phyloP scores from a whole-genome alignment of 2,797 vertebrate genomes.

The Nyctalus aviator region DNA sequence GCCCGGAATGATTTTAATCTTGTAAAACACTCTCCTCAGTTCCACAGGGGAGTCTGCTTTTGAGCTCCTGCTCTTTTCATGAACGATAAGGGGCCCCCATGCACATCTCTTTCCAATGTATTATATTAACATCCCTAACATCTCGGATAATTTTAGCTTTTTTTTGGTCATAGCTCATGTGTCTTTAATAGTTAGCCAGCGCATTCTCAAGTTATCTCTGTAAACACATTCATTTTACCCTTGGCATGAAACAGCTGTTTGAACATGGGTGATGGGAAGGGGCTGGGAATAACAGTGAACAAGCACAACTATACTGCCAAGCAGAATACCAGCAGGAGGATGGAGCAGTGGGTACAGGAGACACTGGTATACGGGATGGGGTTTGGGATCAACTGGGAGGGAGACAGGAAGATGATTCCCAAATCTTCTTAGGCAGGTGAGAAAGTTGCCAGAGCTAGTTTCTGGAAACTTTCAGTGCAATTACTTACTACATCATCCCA shows the following conservation, averaged over 20 bases:
- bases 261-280: neutral
- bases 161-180: neutral
- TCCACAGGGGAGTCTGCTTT: conserved; percentile 51
- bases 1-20: conserved; percentile 58
- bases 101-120: conserved; percentile 64
- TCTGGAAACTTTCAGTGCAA: neutral
- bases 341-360: accelerated
- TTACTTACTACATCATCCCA: neutral
- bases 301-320: too few species aligned
- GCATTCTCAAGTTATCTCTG: neutral
- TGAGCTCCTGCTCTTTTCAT: neutral
- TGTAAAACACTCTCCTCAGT: conserved; percentile 55
- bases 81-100: neutral
- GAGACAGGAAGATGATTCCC: neutral
- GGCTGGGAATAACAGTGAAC: neutral
- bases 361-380: neutral
- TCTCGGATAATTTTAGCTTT: conserved; percentile 69
- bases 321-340: neutral
- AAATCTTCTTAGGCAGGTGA: neutral
- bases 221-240: neutral
- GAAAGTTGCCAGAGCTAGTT: neutral
- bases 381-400: neutral
- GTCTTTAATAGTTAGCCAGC: conserved; percentile 5
- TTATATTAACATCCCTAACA: conserved; percentile 64
- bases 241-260: neutral